Conservation (phyloP, 2,113 vertebrate species). For the Barbus barbus region DNA sequence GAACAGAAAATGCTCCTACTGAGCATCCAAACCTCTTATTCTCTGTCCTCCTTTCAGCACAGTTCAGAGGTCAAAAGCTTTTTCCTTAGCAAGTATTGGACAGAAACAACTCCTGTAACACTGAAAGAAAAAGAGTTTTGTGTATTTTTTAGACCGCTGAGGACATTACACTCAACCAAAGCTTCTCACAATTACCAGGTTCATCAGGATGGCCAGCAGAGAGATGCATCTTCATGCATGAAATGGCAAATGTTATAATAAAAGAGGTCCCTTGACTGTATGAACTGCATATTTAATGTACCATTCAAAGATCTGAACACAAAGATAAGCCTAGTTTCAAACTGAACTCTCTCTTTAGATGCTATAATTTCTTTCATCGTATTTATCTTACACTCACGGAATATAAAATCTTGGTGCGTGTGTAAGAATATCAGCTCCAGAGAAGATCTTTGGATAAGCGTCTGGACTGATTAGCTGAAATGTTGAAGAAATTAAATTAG, state of each 20-base stretch:
- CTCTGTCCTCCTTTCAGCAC: background rate
- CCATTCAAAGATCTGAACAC: background rate
- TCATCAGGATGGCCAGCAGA: constrained; percentile 82
- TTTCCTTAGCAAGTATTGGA: constrained; percentile 81
- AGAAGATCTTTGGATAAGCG: constrained; percentile 81
- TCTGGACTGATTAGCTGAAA: constrained; percentile 91
- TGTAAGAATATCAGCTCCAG: constrained; percentile 86
- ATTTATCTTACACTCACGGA: constrained; percentile 73
- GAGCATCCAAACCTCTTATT: background rate
- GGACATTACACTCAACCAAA: constrained; percentile 78
- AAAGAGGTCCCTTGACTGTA: background rate
- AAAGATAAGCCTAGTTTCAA: background rate
- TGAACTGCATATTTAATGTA: background rate
- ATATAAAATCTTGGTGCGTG: constrained; percentile 85
- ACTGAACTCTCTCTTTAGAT: background rate
- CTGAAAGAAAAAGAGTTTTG: constrained; percentile 67
- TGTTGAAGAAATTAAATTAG: background rate
- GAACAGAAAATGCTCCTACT: background rate
- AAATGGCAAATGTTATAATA: background rate
- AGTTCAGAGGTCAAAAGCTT: constrained; percentile 71
- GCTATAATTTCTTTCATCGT: background rate
- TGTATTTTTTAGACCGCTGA: background rate
- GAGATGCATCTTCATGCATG: constrained; percentile 81
- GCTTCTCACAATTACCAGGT: constrained; percentile 81
- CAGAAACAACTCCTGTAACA: constrained; percentile 78